Evolutionary conservation across 2,113 vertebrate species (phyloP).

Genomic region (Astur gentilis): DNA sequence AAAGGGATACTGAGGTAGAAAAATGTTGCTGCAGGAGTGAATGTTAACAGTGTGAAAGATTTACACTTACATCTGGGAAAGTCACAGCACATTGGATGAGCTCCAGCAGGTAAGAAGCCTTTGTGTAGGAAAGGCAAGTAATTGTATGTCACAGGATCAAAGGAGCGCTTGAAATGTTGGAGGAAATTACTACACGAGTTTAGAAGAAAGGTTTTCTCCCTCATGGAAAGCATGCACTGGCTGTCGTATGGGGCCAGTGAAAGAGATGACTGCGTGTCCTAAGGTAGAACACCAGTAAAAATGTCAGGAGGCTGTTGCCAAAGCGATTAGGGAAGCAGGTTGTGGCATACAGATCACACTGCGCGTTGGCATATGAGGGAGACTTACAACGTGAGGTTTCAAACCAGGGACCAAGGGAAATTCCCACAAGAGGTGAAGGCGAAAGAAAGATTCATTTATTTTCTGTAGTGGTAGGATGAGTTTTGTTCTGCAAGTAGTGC

Average conservation of each 20-base stretch:
- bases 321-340: neutral
- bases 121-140: neutral
- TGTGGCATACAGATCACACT: neutral
- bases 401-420: neutral
- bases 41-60: constrained; percentile 25
- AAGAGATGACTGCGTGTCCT: neutral
- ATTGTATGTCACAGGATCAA: constrained; percentile 1
- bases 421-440: neutral
- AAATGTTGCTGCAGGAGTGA: neutral
- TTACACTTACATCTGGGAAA: constrained; percentile 22
- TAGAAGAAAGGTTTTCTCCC: constrained; percentile 1
- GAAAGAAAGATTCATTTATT: neutral
- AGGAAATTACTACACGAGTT: constrained; percentile 1
- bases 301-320: neutral
- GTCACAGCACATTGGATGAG: neutral
- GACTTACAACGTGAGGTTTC: neutral
- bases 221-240: neutral
- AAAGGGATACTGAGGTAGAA: neutral
- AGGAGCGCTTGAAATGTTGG: neutral
- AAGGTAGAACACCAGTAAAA: neutral
- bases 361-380: neutral
- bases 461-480: neutral
- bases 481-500: neutral
- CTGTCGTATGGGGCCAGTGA: rapidly evolving
- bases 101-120: constrained; percentile 25